Percentiles rank a stretch among this genome's conserved stretches.
Evolutionary conservation across 2,113 vertebrate species (phyloP).

Genomic region (Dasyprocta punctata): DNA sequence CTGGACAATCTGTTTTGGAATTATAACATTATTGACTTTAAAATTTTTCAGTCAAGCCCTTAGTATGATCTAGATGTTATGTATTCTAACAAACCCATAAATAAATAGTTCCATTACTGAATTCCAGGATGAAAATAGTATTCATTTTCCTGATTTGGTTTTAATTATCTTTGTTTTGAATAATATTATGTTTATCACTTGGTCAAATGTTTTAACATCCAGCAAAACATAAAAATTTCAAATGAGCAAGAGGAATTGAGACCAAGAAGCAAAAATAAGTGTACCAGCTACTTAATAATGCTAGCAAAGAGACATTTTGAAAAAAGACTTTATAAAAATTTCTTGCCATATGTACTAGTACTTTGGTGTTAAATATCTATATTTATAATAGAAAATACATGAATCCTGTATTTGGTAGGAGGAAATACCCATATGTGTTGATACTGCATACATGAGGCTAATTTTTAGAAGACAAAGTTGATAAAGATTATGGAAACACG

Average conservation of each 20-base stretch:
- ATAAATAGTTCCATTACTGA: background rate
- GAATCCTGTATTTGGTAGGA: background rate
- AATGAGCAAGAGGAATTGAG: background rate
- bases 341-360: background rate
- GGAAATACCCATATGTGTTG: background rate
- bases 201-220: slow-evolving; percentile 8
- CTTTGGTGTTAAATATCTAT: background rate
- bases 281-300: background rate
- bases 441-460: background rate
- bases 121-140: background rate
- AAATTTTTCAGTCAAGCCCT: background rate
- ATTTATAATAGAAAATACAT: background rate
- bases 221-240: slow-evolving; percentile 21
- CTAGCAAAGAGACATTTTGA: background rate
- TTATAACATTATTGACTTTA: slow-evolving; percentile 1
- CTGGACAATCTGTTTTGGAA: background rate
- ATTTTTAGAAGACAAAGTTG: background rate
- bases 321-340: background rate
- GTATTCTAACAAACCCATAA: background rate
- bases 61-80: background rate
- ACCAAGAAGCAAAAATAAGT: slow-evolving; percentile 26
- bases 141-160: background rate
- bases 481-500: background rate
- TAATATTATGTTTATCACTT: background rate
- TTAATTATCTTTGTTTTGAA: background rate